Conservation (phyloP, 64 coral and sea anemone genomes). For the Montipora sp. region DNA sequence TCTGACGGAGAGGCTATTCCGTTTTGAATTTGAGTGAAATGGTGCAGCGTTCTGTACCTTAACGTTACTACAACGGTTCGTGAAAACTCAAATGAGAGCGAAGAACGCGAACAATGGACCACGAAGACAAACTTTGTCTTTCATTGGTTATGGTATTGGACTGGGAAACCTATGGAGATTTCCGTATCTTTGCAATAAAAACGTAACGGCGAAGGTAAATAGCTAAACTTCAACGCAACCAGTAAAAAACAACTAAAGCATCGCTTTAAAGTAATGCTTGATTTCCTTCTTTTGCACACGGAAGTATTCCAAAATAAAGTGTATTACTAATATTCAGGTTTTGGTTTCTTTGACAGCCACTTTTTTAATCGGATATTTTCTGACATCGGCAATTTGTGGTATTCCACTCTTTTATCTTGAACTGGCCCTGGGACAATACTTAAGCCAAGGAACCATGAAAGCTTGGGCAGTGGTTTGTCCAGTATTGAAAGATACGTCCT, state of each 20-base stretch:
- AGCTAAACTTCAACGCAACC: neutral
- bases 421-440: constrained; percentile 70
- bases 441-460: constrained; percentile 67
- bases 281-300: too few relatives aligned
- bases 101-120: constrained; percentile 22
- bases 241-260: too few relatives aligned
- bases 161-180: constrained; percentile 23
- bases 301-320: too few relatives aligned
- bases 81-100: neutral
- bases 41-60: neutral
- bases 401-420: constrained; percentile 83
- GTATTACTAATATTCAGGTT: neutral
- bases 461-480: constrained; percentile 72
- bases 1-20: neutral
- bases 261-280: too few relatives aligned
- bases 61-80: neutral
- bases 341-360: constrained; percentile 25
- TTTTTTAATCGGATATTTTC: constrained; percentile 74
- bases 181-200: constrained; percentile 39
- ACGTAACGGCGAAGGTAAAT: constrained; percentile 14
- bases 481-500: constrained; percentile 42
- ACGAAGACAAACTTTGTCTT: constrained; percentile 18
- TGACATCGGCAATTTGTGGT: constrained; percentile 65
- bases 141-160: constrained; percentile 14
- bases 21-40: neutral